Conservation (phyloP, 2,797 vertebrate species). For the Leptoclinus maculatus region DNA sequence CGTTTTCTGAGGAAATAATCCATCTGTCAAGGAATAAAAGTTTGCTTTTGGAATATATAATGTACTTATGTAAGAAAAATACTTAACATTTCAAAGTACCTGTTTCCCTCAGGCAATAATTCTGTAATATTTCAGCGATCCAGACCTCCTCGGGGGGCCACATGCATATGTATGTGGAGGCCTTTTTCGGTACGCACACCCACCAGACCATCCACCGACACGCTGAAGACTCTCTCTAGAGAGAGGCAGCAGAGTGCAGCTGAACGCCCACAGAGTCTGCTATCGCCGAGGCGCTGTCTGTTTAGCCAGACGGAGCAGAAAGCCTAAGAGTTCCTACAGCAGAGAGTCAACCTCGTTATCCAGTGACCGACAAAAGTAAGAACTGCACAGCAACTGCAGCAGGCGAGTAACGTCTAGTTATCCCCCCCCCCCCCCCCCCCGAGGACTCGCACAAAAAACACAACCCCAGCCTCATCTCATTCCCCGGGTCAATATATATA, state of each 20-base stretch:
- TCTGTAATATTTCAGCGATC: slow-evolving; percentile 55
- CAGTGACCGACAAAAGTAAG: slow-evolving; percentile 58
- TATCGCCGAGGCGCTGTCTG: slow-evolving; percentile 47
- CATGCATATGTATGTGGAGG: slow-evolving; percentile 62
- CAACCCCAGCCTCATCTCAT: slow-evolving; percentile 44
- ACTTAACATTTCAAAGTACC: slow-evolving; percentile 66
- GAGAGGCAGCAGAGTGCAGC: slow-evolving; percentile 60
- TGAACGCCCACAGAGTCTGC: slow-evolving; percentile 69
- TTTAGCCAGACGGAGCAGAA: slow-evolving; percentile 63
- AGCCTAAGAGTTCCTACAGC: slow-evolving; percentile 59
- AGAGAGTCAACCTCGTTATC: slow-evolving; percentile 72
- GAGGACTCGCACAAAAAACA: slow-evolving; percentile 37
- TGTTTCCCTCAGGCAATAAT: slow-evolving; percentile 44
- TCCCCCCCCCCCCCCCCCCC: not conserved
- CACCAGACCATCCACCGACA: slow-evolving; percentile 61
- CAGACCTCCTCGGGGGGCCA: slow-evolving; percentile 38
- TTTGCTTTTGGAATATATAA: slow-evolving; percentile 56
- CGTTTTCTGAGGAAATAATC: slow-evolving; percentile 62
- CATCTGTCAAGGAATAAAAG: slow-evolving; percentile 65
- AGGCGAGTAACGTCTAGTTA: slow-evolving; percentile 52
- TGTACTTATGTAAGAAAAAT: slow-evolving; percentile 54
- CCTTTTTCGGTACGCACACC: slow-evolving; percentile 44
- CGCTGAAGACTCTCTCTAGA: slow-evolving; percentile 53
- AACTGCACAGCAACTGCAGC: slow-evolving; percentile 51
- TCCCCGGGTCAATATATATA: slow-evolving; percentile 52